Conservation (phyloP, 2,888 invertebrate species). For the Thyatira batis region DNA sequence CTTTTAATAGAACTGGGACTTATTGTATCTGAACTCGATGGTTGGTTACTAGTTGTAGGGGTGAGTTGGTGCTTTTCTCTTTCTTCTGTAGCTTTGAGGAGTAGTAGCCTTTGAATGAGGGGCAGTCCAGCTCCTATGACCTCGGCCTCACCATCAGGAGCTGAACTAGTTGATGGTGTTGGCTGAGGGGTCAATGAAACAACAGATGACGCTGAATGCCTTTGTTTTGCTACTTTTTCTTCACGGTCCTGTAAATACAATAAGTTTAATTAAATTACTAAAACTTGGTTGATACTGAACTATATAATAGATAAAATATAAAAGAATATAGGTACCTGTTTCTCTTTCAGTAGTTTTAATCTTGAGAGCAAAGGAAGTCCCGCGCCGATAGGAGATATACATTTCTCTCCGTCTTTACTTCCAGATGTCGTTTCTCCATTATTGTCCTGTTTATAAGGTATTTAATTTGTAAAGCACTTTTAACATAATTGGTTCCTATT, state of each 20-base stretch:
- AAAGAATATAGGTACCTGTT: constrained; percentile 88
- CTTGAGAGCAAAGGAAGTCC: constrained; percentile 91
- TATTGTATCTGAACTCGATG: constrained; percentile 78
- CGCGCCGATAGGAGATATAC: constrained; percentile 90
- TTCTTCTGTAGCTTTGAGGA: constrained; percentile 90
- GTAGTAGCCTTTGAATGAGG: constrained; percentile 87
- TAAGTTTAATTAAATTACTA: constrained; percentile 6
- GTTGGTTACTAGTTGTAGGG: constrained; percentile 68
- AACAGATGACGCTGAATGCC: constrained; percentile 63
- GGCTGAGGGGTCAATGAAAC: constrained; percentile 76
- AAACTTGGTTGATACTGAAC: too few species aligned
- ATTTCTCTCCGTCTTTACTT: constrained; percentile 81
- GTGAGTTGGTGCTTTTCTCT: constrained; percentile 77
- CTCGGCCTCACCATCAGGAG: constrained; percentile 82
- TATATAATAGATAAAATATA: too few species aligned
- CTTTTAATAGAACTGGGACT: constrained; percentile 79
- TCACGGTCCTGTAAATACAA: constrained; percentile 67
- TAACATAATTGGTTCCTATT: not conserved
- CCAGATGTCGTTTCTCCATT: constrained; percentile 69
- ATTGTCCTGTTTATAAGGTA: constrained; percentile 70
- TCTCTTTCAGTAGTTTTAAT: constrained; percentile 91
- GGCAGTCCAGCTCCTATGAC: constrained; percentile 88
- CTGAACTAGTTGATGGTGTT: constrained; percentile 84
- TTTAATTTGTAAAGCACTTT: not conserved
- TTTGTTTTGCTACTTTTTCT: constrained; percentile 77